Evolutionary conservation across 2,888 invertebrate genomes (phyloP), one percentile per base, ranked within the genome.

Genomic region (Alviniconcha strummeri): DNA sequence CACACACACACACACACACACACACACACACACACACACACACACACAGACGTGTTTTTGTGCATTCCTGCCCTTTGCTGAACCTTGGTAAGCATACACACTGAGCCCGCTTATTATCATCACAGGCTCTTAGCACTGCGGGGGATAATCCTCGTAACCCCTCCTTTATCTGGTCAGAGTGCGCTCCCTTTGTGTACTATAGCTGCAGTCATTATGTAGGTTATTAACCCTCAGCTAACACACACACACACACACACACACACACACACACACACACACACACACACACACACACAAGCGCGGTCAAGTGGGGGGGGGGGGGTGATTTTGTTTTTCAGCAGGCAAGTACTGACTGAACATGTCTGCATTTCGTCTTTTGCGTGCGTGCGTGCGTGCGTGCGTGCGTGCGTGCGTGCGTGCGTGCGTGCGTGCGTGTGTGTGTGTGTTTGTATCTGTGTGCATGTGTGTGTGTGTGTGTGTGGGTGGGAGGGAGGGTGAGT

Each of bases 201-300:
- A 36, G 36, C 36, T 36, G 1, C 36, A 36, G 36, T 36, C 52
- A 72, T 11, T 36, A 36, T 36, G 36, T 36, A 36, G 36, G 36
- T 36, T 36, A 36, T 36, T 36, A 36, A 36, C 36, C 36, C 36
- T 36, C 36, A 36, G 36, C 36, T 36, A 36, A 72, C 72, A 72
- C 72, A 75, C 75, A 75, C 4, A 75, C 75, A 75, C 55, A 75
- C 75, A 55, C 55, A 75, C 75, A 75, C 55, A 75, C 72, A 72
- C 72, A 36, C 72, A 72, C 72, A 36, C 36, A 36, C 72, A 75
- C 75, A 75, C 4, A 75, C 75, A 75, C 55, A 75, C 75, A 55
- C 55, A 75, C 75, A 75, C 55, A 75, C 72, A 72, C 72, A 36
- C 72, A 72, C 72, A 36, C 36, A 36, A 64, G n/a, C 4, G n/a